Conservation (phyloP, 2,888 invertebrate species). For the Pammene aurita region DNA sequence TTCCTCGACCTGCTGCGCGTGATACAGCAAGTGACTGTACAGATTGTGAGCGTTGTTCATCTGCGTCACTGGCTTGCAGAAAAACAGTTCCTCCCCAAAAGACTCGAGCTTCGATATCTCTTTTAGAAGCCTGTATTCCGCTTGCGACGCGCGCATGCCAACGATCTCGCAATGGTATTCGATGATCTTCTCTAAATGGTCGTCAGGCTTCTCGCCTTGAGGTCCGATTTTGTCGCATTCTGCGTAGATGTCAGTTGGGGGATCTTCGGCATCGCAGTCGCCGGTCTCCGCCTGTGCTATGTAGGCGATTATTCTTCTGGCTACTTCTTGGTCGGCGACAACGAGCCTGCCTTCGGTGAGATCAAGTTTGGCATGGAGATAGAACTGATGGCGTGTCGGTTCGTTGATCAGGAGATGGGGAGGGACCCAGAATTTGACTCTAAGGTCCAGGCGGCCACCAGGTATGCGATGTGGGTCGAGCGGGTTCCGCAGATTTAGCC, state of each 20-base stretch:
- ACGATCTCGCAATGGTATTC: constrained; percentile 85
- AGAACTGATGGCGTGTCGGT: constrained; percentile 93
- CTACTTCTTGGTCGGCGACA: constrained; percentile 87
- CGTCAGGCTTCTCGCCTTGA: constrained; percentile 84
- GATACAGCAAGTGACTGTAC: constrained; percentile 87
- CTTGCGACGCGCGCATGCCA: constrained; percentile 88
- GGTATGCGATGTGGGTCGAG: constrained; percentile 89
- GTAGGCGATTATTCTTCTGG: constrained; percentile 88
- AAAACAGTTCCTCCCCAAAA: constrained; percentile 93
- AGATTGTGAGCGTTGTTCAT: constrained; percentile 88
- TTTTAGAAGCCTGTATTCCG: constrained; percentile 92
- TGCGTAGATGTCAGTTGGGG: constrained; percentile 84
- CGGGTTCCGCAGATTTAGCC: constrained; percentile 94
- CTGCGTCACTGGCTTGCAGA: constrained; percentile 85
- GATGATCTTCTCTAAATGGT: constrained; percentile 85
- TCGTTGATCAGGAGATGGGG: constrained; percentile 94
- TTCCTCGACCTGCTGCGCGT: constrained; percentile 83
- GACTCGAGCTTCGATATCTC: constrained; percentile 90
- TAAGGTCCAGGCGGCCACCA: constrained; percentile 86
- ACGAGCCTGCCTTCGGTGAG: constrained; percentile 88
- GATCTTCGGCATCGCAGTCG: constrained; percentile 85
- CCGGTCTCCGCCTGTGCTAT: constrained; percentile 90
- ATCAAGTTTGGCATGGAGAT: constrained; percentile 91
- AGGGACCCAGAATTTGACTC: constrained; percentile 96
- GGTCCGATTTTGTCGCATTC: constrained; percentile 86